Evolutionary conservation across 2,888 invertebrate genomes (phyloP), one percentile per base, ranked within the genome.

Genomic region (Abrostola tripartita): DNA sequence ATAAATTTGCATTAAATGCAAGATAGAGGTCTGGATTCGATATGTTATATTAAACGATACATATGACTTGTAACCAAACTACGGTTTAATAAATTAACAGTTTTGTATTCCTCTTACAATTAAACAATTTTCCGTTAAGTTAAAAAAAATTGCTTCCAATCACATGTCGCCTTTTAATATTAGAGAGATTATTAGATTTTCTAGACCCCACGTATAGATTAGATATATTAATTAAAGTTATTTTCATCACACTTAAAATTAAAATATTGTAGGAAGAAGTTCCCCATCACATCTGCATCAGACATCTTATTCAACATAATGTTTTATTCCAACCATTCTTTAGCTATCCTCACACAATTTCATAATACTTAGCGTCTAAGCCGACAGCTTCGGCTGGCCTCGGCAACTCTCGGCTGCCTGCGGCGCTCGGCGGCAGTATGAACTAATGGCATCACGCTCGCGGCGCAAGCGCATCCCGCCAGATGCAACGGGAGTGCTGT

Each of bases 361-460:
- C 71, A 72, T 72, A 72, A 75, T 75, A 72, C 72, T 72, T 72
- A 72, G 72, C 72, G 72, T 72, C 72, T 50, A 38, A 61, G 61
- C 51, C 65, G 72, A 67, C 76, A 77, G 73, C 76, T 75, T 76
- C 76, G 76, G 76, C 59, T 65, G 52, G 53, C 62, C 66, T 75
- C 68, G 62, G 68, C 67, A 57, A 60, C 63, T 57, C 64, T 66
- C 71, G 58, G 63, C 58, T 74, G 79, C 83, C 84, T 67, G 76
- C 76, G 83, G 85, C 81, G 68, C 60, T 83, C 81, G 80, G 85
- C 84, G 86, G 89, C 85, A 74, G 74, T 74, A 76, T 81, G 85
- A 84, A 85, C 87, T 88, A 89, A 89, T 88, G 82, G 76, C 82
- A 87, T 87, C 88, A 89, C 86, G 88, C 82, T 77, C 67, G 74